Evolutionary conservation across 2,797 vertebrate species (phyloP), one percentile per base, ranked within the genome.

Genomic region (Phrynocephalus guinanensis): DNA sequence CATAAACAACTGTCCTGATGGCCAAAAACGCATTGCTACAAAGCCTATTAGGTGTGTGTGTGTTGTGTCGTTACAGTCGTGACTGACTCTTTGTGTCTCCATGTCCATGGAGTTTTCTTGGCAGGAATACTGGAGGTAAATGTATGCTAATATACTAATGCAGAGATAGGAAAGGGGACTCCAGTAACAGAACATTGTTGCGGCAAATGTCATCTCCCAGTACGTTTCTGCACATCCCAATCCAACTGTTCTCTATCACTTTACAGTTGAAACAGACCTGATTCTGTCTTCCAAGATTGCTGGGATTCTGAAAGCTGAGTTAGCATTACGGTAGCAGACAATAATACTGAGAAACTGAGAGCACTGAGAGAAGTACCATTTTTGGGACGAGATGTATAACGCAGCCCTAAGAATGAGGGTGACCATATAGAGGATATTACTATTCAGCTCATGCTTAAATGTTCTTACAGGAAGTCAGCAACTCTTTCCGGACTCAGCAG

Each of bases 391-490:
- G 78, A 93, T 88, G 67, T 77, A 92, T 38, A 86, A 11, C 38
- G 38, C 10, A 73, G 63, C 75, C 72, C 52, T 92, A 71, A 2
- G 50, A 30, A 71, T 87, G 84, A 66, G 88, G 48, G 87, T 88
- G 13, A 92, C 26, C 24, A 33, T 79, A 81, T 79, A 81, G n/a
- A 50, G 85, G 77, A 0, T 83, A 86, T 81, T 86, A 90, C 73
- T 89, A 90, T 89, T 88, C 60, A 85, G 85, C 88, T 66, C 52
- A 72, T 83, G 91, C 77, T 88, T 33, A 92, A 77, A 88, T 84
- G 71, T 38, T 87, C 87, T 88, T 76, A 87, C 86, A 93, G 85
- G 82, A 93, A 91, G 83, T 72, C 81, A 75, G 80, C 83, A 84
- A 86, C 76, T 26, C 79, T 93, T 91, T 30, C 68, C 63, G 77